Percentiles rank a stretch among this genome's conserved stretches.
These are phyloP conservation scores for Drosophila ezoana DNA, from an alignment of 2,888 invertebrate species.

Conservation along the genomic window DNA sequence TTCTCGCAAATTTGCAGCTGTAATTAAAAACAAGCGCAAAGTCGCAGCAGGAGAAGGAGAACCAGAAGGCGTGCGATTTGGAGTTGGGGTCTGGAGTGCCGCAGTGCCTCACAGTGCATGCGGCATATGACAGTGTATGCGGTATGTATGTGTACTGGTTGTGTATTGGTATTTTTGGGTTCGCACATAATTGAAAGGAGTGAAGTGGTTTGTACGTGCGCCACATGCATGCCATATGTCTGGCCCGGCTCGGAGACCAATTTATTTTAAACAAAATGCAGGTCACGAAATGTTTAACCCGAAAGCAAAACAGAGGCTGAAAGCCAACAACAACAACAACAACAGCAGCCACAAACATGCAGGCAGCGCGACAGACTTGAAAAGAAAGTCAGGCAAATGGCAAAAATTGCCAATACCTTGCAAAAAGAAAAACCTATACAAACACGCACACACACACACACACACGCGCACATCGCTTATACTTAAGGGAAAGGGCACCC, in stretches of 20 bases:
- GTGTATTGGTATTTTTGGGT: constrained; percentile 49
- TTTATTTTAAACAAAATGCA: constrained; percentile 80
- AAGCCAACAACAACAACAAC: constrained; percentile 30
- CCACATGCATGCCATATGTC: constrained; percentile 78
- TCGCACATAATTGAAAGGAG: constrained; percentile 78
- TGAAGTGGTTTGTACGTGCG: constrained; percentile 78
- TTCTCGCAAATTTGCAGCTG: constrained; percentile 53
- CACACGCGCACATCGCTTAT: background rate
- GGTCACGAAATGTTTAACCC: constrained; percentile 79
- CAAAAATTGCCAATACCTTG: constrained; percentile 46
- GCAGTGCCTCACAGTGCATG: constrained; percentile 16
- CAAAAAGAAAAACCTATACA: constrained; percentile 1
- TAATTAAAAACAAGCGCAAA: constrained; percentile 63
- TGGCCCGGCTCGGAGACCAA: constrained; percentile 59
- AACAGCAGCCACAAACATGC: constrained; percentile 49
- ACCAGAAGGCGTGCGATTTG: constrained; percentile 17
- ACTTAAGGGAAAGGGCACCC: background rate
- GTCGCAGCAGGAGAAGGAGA: constrained; percentile 12
- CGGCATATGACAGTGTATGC: constrained; percentile 25
- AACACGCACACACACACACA: constrained; percentile 1
- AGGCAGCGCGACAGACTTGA: constrained; percentile 43
- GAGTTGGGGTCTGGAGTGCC: constrained; percentile 6
- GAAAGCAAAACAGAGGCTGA: constrained; percentile 44
- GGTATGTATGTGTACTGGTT: constrained; percentile 1
- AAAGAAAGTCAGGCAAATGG: constrained; percentile 60